These are phyloP conservation scores for Amphiura filiformis DNA, from an alignment of 35 echinoderm and acorn worm species.

Conservation along the genomic window DNA sequence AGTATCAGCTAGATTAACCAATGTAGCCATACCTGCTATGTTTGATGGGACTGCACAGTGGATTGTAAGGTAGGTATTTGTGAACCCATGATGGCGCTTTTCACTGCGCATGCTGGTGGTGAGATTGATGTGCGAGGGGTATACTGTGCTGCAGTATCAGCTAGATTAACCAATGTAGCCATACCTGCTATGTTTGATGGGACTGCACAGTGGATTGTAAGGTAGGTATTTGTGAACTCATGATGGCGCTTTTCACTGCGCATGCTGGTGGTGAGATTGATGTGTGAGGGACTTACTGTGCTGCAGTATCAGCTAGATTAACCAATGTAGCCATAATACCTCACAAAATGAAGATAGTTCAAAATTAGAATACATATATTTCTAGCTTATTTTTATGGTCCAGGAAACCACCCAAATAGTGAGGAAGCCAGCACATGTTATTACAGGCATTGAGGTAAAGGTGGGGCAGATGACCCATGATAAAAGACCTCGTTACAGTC, in stretches of 20 bases:
- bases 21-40: conserved; percentile 89
- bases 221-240: conserved; percentile 77
- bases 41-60: conserved; percentile 98
- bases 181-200: conserved; percentile 96
- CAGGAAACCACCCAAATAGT: no score
- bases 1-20: conserved; percentile 83
- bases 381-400: no score
- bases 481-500: no score
- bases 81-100: conserved; percentile 73
- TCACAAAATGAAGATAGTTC: no score
- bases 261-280: conserved; percentile 95
- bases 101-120: conserved; percentile 85
- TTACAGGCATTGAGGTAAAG: no score
- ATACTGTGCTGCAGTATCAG: conserved; percentile 97
- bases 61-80: conserved; percentile 90
- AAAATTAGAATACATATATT: no score
- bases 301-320: conserved; percentile 26
- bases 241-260: conserved; percentile 83
- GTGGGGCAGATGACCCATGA: no score
- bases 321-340: conserved; percentile 45
- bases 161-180: conserved; percentile 82
- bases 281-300: conserved; percentile 55
- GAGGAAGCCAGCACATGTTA: no score
- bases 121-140: conserved; percentile 96
- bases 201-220: conserved; percentile 87